Base-by-base conservation (phyloP, 1,140 invertebrate species). In the Drosophila carrolli region DNA sequence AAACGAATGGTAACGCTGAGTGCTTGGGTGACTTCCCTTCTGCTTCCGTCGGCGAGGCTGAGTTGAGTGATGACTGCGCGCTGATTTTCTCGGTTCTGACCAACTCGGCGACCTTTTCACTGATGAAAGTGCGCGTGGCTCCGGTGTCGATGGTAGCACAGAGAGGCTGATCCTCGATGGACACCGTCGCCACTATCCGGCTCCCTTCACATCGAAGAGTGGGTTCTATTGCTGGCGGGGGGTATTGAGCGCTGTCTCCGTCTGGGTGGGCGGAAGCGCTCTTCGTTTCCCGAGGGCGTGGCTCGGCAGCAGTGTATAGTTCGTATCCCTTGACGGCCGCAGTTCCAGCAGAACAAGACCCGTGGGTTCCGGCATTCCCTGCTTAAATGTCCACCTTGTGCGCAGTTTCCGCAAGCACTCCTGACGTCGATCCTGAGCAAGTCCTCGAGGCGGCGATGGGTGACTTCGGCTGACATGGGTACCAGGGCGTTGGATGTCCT, bases 281-380 rank as follows among this genome's bases (percentile, higher is more conserved):
- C 10, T 10, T 16, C 35, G 37, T 50, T 60, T 60, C 35, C 57
- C 11, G 58, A 3, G 7, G 14, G 35, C 8, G n/a, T 40, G 38
- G 35, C 14, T 8, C 19, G 50, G 10, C 60, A 55, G 37, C 60
- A 55, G 23, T 54, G 38, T 13, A 54, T 9, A 6, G 60, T 55
- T 13, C 50, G 35, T 3, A 55, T 41, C 13, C 50, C 50, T 14
- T 38, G 40, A 9, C 50, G 13, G 4, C 60, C 50, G 19, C 60
- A 63, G 14, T 54, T 13, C 50, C 37, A 63, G 16, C 50, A 55
- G 11, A 55, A 40, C 38, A 40, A 11, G 13, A 40, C 13, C 38
- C 10, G 38, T 13, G 38, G 4, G 38, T 40, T 40, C 38, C 38
- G 11, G 38, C 38, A 40, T 40, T 40, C 13, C 13, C 38, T 11